A percentile compares a stretch with the other conserved stretches of the same genome.
phyloP scores from a whole-genome alignment of 2,888 invertebrate genomes.

The Netelia melanura region DNA sequence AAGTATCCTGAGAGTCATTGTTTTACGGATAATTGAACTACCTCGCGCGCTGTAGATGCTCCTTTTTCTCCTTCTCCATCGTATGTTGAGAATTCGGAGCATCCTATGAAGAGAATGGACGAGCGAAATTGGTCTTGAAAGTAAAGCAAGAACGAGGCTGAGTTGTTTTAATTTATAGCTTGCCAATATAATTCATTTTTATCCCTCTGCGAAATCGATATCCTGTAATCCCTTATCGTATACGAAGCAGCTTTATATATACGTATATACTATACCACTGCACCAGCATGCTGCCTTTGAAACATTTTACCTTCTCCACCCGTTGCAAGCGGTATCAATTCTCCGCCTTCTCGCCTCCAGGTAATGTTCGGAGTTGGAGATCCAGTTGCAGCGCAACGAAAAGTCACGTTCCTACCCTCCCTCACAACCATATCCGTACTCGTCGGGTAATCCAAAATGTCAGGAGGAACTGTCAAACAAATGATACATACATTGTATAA shows the following conservation, averaged over 20 bases:
- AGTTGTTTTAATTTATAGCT: conserved; percentile 34
- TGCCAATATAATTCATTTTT: conserved; percentile 50
- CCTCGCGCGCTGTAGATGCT: not conserved
- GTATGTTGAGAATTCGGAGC: conserved; percentile 7
- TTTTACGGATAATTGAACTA: conserved; percentile 11
- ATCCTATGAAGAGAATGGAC: not conserved
- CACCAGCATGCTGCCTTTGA: conserved; percentile 1
- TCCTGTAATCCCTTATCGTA: conserved; percentile 27
- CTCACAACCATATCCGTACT: conserved; percentile 91
- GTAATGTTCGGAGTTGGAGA: conserved; percentile 92
- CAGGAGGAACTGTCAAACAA: conserved; percentile 89
- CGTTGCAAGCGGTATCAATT: conserved; percentile 86
- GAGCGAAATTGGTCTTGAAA: conserved; percentile 21
- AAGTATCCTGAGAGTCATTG: too few relatives aligned
- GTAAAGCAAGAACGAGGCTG: not conserved
- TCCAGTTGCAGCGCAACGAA: conserved; percentile 93
- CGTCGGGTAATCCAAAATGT: conserved; percentile 91
- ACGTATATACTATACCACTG: not conserved
- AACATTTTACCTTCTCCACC: conserved; percentile 80
- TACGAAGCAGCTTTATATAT: conserved; percentile 1
- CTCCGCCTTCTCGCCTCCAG: conserved; percentile 92
- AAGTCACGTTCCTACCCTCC: conserved; percentile 91
- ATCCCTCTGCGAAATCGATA: conserved; percentile 44
- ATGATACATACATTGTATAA: conserved; percentile 28
- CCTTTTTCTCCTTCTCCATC: not conserved